Conservation (phyloP, 2,888 invertebrate genomes). For the Acholoe squamosa region DNA sequence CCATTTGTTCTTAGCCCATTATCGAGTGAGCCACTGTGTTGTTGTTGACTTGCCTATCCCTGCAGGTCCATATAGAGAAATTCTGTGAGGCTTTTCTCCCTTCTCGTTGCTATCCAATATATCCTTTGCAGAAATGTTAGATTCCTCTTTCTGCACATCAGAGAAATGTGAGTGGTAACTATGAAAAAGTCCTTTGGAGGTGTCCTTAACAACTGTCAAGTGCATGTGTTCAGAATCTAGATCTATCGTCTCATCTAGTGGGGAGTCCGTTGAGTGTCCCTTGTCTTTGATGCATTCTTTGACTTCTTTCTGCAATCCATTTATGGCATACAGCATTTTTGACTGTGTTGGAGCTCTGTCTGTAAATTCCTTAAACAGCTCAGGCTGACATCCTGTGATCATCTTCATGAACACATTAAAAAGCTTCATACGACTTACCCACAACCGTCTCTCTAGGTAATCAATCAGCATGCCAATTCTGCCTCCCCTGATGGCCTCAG, state of each 20-base stretch:
- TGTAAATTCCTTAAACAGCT: not conserved
- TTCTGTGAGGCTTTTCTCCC: not conserved
- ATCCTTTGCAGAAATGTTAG: not conserved
- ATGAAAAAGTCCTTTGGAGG: too few relatives aligned
- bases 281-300: not conserved
- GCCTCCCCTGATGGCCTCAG: not conserved
- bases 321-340: not conserved
- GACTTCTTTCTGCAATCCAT: not conserved
- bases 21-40: not conserved
- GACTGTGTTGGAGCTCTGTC: not conserved
- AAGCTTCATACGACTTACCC: not conserved
- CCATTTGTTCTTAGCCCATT: not conserved
- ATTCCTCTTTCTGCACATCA: not conserved
- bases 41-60: not conserved
- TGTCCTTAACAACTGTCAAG: not conserved
- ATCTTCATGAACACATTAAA: not conserved
- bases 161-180: not conserved
- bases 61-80: not conserved
- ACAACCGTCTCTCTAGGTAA: not conserved
- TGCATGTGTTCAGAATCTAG: not conserved
- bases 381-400: too few relatives aligned
- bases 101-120: not conserved
- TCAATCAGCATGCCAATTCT: not conserved
- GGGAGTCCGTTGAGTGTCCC: not conserved
- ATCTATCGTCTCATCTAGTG: not conserved